phyloP scores from a whole-genome alignment of 2,888 invertebrate genomes.

The Siphlonurus alternatus region DNA sequence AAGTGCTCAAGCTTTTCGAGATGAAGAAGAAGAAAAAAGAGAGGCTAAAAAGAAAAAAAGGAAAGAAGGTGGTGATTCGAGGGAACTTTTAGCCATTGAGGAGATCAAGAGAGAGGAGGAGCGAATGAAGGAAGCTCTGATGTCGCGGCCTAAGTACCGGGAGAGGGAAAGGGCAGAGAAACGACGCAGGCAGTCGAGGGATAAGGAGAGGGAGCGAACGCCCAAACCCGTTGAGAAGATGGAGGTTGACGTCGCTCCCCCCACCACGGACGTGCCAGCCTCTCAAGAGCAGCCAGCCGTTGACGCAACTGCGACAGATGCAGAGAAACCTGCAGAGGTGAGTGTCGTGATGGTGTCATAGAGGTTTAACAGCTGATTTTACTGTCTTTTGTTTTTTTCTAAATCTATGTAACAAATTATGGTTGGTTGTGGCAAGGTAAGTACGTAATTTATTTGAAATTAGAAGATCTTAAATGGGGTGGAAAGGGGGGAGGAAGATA shows the following conservation, averaged over 20 bases:
- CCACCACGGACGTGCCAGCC: too few relatives aligned
- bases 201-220: conserved; percentile 3
- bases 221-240: neutral
- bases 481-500: too few relatives aligned
- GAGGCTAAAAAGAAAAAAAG: conserved; percentile 5
- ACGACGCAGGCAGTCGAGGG: neutral
- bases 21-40: conserved; percentile 6
- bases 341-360: too few relatives aligned
- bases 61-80: neutral
- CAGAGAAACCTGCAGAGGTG: neutral
- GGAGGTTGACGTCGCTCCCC: neutral
- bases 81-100: conserved; percentile 5
- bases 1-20: conserved; percentile 10
- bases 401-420: too few relatives aligned
- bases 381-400: too few relatives aligned
- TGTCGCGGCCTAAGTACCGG: neutral
- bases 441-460: too few relatives aligned
- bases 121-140: conserved; percentile 5
- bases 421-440: too few relatives aligned
- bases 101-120: conserved; percentile 10
- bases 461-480: too few relatives aligned
- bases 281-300: too few relatives aligned
- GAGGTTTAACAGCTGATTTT: too few relatives aligned
- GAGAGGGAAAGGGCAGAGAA: conserved; percentile 3
- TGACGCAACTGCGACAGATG: neutral